Evolutionary conservation across 2,888 invertebrate species (phyloP).

Genomic region (Eupithecia subumbrata): DNA sequence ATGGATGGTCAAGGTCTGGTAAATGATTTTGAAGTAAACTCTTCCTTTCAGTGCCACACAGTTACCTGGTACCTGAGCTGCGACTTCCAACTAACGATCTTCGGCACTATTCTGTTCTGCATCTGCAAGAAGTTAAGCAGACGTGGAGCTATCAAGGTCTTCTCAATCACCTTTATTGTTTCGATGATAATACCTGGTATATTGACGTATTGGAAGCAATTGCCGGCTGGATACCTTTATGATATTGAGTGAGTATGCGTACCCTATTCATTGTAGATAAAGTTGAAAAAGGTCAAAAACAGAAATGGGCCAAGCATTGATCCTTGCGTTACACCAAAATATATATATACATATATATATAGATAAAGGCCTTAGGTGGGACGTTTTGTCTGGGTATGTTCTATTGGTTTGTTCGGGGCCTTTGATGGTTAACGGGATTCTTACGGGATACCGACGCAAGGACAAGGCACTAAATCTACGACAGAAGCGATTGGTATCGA

Average conservation of each 20-base stretch:
- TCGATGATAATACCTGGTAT: conserved; percentile 45
- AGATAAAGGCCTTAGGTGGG: too few species aligned
- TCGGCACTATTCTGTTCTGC: conserved; percentile 43
- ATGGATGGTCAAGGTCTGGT: not conserved
- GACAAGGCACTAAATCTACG: too few species aligned
- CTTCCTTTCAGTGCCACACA: conserved; percentile 41
- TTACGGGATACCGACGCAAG: too few species aligned
- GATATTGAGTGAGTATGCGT: conserved; percentile 40
- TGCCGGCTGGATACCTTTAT: conserved; percentile 35
- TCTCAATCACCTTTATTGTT: conserved; percentile 16
- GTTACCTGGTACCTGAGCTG: conserved; percentile 46
- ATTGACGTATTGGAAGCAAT: conserved; percentile 41
- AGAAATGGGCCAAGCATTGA: not conserved
- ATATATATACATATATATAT: too few species aligned
- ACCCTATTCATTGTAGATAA: not conserved
- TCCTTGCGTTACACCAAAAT: not conserved
- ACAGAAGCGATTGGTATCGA: not conserved
- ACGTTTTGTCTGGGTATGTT: too few species aligned
- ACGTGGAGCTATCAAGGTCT: conserved; percentile 24
- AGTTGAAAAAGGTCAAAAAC: not conserved
- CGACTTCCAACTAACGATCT: conserved; percentile 46
- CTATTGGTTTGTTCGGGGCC: too few species aligned
- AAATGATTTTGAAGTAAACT: too few species aligned
- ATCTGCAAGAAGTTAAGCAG: conserved; percentile 35
- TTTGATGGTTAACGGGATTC: too few species aligned